Percentiles rank a stretch among this genome's conserved stretches.
Conservation (phyloP, 2,113 vertebrate genomes). For the Hyla sarda region DNA sequence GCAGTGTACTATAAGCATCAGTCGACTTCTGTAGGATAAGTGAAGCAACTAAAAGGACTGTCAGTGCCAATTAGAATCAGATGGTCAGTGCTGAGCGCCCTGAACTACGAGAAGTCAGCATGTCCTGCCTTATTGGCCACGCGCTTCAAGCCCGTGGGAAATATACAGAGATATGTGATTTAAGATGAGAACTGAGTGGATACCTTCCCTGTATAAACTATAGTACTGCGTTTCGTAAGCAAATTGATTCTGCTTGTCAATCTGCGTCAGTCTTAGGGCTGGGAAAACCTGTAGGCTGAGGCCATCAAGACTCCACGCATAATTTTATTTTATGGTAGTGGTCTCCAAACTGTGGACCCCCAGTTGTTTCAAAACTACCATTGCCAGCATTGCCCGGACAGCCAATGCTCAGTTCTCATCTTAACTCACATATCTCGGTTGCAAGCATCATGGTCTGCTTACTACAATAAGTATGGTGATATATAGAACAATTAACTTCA, state of each 20-base stretch:
- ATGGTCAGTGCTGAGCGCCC: constrained; percentile 32
- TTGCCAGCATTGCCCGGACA: no score
- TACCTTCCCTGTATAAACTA: constrained; percentile 37
- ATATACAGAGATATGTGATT: constrained; percentile 32
- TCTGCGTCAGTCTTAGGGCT: constrained; percentile 1
- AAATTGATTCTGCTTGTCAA: constrained; percentile 39
- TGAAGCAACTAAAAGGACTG: constrained; percentile 44
- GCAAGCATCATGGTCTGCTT: no score
- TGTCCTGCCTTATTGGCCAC: constrained; percentile 9
- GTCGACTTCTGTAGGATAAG: constrained; percentile 28
- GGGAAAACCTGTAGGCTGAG: constrained; percentile 7
- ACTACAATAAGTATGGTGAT: no score
- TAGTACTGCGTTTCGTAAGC: constrained; percentile 10
- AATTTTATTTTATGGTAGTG: no score
- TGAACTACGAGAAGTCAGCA: constrained; percentile 29
- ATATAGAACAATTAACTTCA: no score
- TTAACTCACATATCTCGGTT: no score
- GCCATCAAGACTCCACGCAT: background rate
- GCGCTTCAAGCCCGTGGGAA: constrained; percentile 11
- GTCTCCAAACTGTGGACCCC: no score
- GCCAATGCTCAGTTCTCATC: no score
- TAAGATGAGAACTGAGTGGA: constrained; percentile 2
- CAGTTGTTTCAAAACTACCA: no score
- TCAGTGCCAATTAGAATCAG: constrained; percentile 44
- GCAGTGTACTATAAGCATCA: constrained; percentile 18